Evolutionary conservation across 2,113 vertebrate species (phyloP), one percentile per base, ranked within the genome.

Genomic region (Scartelaos histophorus): DNA sequence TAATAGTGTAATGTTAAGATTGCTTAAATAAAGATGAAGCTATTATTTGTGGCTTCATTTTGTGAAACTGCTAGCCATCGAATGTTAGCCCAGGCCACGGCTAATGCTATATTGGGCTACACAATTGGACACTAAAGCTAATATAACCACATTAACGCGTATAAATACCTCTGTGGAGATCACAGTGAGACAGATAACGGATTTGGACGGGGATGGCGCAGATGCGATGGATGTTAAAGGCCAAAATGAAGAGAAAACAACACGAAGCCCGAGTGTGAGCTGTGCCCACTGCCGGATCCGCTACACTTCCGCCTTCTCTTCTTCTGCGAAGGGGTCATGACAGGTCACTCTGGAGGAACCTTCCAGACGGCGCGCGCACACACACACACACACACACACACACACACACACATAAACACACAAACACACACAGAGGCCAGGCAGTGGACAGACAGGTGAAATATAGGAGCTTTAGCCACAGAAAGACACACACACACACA

Each of bases 161-260:
- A 64, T 21, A 57, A 78, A 43, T 87, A 92, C 91, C 91, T 90
- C 87, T 92, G 71, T 75, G 74, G 82, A 85, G 71, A 89, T 72
- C 77, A 81, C 85, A 68, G 43, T 69, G 61, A 22, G 71, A 70
- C 12, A 68, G 61, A 34, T 67, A 47, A 80, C 65, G 82, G 78
- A 73, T 54, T 45, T 78, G 64, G 77, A 85, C 83, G 83, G 79
- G 81, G 74, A 71, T 70, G 61, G 75, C 49, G 54, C 43, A 49
- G 62, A 43, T 76, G 78, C 82, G 83, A 75, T 43, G 76, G 74
- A 82, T 80, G 70, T 75, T 81, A 86, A 87, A 79, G 79, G 81
- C 80, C 21, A 82, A 66, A 80, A 47, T 71, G 81, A 78, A 38
- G 56, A 82, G 86, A 83, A 69, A 72, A 71, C 80, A 85, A 70